Base-by-base conservation (phyloP, 2,888 invertebrate species). In the Ophion ventricosus region DNA sequence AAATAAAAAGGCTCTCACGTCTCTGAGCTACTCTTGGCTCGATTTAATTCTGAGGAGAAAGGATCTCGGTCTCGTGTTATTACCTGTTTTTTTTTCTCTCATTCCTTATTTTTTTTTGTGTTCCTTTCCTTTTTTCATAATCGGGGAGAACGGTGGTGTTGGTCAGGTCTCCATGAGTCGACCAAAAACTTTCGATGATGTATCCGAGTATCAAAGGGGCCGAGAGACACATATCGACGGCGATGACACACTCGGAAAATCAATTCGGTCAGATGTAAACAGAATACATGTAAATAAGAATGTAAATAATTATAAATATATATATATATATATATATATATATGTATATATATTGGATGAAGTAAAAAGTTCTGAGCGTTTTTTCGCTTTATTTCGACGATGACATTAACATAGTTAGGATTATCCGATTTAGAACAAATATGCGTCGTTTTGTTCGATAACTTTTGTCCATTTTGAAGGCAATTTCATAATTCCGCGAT, bases 1-100 rank as follows among this genome's bases (percentile, higher is more conserved):
- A 26, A 17, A 76, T 20, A 17, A 25, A 35, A 17, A 7, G 35
- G 7, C 23, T 40, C 23, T 8, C 49, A 49, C n/a, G 49, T 23
- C 11, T 43, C 8, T 8, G 35, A 35, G 35, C 26, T 14, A 8
- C 11, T n/a, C 25, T 66, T 23, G 57, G 40, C 26, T 67, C 7
- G 35, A 66, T n/a, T n/a, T 66, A 73, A 67, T 67, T 74, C 35
- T n/a, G 17, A 67, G 79, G 74, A 75, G 75, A 83, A 79, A 79
- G 83, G 70, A 57, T 75, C 23, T n/a, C 77, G 35, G 61, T 77
- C 69, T 77, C 61, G 61, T 49, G 17, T 11, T 25, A 54, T 35
- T 35, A 5, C 7, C 35, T 35, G 35, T 35, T 35, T 7, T 35
- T 35, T 35, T 35, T 7, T 7, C 35, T 8, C 35, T 8, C 35